Percentiles rank a stretch among this genome's conserved stretches.
These are phyloP conservation scores for Glaucopsyche alexis DNA, from an alignment of 2,888 invertebrate species.

Conservation along the genomic window DNA sequence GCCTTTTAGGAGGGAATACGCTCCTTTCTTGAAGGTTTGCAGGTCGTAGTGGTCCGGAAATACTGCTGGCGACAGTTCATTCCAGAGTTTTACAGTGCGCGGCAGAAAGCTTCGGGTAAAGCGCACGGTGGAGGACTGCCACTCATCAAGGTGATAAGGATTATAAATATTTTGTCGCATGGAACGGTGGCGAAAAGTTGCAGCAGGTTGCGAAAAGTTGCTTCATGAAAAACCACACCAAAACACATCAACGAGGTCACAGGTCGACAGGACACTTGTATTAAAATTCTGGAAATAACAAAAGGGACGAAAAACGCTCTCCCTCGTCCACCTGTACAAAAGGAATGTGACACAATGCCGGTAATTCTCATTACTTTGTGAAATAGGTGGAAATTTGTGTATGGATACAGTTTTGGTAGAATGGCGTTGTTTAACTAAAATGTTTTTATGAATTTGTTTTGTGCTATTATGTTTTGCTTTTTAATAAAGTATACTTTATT, in stretches of 20 bases:
- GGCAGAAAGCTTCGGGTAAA: too few relatives aligned
- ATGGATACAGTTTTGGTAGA: constrained; percentile 19
- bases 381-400: constrained; percentile 45
- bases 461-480: not conserved
- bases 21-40: too few relatives aligned
- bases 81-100: too few relatives aligned
- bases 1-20: too few relatives aligned
- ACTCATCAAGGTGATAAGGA: too few relatives aligned
- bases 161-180: too few relatives aligned
- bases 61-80: too few relatives aligned
- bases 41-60: too few relatives aligned
- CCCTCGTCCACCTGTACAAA: constrained; percentile 65
- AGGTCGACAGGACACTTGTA: constrained; percentile 56
- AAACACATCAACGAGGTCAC: constrained; percentile 41
- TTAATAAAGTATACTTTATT: too few relatives aligned
- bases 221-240: constrained; percentile 40
- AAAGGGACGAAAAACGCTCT: constrained; percentile 59
- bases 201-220: too few relatives aligned
- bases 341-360: constrained; percentile 73
- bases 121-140: too few relatives aligned
- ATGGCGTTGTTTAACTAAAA: not conserved
- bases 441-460: not conserved
- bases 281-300: constrained; percentile 76
- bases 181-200: too few relatives aligned
- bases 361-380: constrained; percentile 72